Evolutionary conservation across 2,797 vertebrate genomes (phyloP).

Genomic region (Tenualosa thibaudeaui): DNA sequence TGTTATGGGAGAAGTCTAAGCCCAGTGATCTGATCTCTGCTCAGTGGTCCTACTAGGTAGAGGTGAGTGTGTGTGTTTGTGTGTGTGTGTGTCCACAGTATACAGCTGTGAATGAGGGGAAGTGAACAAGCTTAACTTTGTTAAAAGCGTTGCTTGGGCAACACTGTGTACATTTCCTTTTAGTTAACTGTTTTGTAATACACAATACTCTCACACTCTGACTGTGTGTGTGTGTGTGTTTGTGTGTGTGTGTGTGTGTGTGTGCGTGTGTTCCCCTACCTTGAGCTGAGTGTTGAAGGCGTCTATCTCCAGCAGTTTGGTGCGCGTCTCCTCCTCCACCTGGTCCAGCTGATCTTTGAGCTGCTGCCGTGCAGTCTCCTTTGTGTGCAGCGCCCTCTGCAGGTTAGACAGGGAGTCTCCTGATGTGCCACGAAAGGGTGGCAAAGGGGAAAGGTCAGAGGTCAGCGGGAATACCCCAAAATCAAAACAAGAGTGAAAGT

Average conservation of each 20-base stretch:
- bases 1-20: constrained; percentile 6
- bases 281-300: constrained; percentile 96
- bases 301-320: constrained; percentile 95
- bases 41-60: background rate
- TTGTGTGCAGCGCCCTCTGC: constrained; percentile 90
- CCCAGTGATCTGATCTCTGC: background rate
- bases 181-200: background rate
- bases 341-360: constrained; percentile 90
- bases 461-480: background rate
- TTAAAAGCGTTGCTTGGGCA: no score
- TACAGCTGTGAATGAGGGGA: no score
- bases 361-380: constrained; percentile 86
- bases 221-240: background rate
- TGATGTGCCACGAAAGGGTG: constrained; percentile 49
- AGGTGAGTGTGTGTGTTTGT: background rate
- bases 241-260: background rate
- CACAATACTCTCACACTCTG: background rate
- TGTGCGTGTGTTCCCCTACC: constrained; percentile 68
- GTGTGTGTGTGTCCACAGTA: background rate
- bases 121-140: no score
- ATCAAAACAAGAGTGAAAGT: background rate
- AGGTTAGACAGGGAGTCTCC: constrained; percentile 92
- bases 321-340: constrained; percentile 92
- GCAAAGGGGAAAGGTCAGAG: background rate
- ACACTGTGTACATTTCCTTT: no score